phyloP scores from a whole-genome alignment of 1,140 invertebrate species.

The Druon quercuslanigerum region DNA sequence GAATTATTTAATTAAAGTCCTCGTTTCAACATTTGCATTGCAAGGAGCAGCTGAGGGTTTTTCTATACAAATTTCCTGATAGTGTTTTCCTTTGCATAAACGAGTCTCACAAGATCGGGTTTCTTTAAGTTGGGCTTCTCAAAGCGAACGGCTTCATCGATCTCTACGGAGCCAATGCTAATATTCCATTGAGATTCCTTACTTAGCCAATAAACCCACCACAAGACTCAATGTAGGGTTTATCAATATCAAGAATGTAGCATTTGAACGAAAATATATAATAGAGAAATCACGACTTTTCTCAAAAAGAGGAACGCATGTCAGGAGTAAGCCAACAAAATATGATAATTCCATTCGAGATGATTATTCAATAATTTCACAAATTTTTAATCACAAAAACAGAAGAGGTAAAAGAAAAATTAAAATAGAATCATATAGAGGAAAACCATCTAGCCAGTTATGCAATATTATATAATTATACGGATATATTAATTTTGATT shows the following conservation, averaged over 20 bases:
- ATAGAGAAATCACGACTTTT: not conserved
- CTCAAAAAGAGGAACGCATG: not conserved
- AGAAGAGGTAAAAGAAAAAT: too few species aligned
- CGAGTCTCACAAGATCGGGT: not conserved
- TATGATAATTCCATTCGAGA: too few species aligned
- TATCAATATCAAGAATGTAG: not conserved
- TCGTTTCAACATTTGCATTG: conserved; percentile 5
- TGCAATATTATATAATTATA: too few species aligned
- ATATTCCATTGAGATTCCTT: conserved; percentile 25
- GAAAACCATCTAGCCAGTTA: too few species aligned
- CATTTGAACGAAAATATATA: not conserved
- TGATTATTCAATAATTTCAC: too few species aligned
- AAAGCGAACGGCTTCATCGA: conserved; percentile 29
- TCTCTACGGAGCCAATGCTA: conserved; percentile 6
- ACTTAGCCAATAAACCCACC: conserved; percentile 15
- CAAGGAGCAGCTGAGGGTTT: not conserved
- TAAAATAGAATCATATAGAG: too few species aligned
- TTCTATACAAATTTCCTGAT: not conserved
- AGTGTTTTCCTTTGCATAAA: conserved; percentile 10
- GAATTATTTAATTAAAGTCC: conserved; percentile 7
- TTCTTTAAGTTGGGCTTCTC: conserved; percentile 19
- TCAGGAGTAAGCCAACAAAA: too few species aligned
- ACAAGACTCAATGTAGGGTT: not conserved
- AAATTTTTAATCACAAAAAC: too few species aligned
- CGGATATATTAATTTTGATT: too few species aligned